Conservation (phyloP, 2,113 vertebrate species). For the Prolemur simus region DNA sequence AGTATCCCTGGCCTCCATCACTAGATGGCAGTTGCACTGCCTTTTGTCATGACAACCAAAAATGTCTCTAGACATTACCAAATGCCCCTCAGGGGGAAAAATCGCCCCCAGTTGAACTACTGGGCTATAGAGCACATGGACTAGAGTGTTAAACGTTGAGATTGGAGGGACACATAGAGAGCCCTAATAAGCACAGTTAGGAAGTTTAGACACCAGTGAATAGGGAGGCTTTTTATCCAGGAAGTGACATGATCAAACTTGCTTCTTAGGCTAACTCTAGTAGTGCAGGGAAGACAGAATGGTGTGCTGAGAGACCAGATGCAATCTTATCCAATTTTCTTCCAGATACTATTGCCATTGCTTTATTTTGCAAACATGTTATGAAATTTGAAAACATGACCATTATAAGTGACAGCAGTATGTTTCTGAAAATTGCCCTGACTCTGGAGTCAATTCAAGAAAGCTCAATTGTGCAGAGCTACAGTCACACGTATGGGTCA, state of each 20-base stretch:
- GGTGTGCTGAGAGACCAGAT: not conserved
- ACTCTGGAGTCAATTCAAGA: not conserved
- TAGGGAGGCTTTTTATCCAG: not conserved
- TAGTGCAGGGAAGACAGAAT: not conserved
- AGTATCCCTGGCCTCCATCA: not conserved
- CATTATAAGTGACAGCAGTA: not conserved
- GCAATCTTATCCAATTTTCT: not conserved
- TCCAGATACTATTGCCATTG: not conserved
- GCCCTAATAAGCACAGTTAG: not conserved
- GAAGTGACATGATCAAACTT: not conserved
- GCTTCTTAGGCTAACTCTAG: not conserved
- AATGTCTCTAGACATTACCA: not conserved
- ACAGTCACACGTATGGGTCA: not conserved
- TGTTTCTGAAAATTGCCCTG: not conserved
- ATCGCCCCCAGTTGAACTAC: not conserved
- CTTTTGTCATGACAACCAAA: not conserved
- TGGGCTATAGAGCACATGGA: not conserved
- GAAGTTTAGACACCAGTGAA: not conserved
- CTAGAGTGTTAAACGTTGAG: not conserved
- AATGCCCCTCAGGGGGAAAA: not conserved
- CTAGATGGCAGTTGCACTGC: not conserved
- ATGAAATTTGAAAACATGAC: conserved; percentile 16
- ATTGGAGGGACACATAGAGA: not conserved
- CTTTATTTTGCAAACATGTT: conserved; percentile 8
- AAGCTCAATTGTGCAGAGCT: not conserved